phyloP scores from a whole-genome alignment of 2,113 vertebrate genomes.

The Corythornis madagascariensis region DNA sequence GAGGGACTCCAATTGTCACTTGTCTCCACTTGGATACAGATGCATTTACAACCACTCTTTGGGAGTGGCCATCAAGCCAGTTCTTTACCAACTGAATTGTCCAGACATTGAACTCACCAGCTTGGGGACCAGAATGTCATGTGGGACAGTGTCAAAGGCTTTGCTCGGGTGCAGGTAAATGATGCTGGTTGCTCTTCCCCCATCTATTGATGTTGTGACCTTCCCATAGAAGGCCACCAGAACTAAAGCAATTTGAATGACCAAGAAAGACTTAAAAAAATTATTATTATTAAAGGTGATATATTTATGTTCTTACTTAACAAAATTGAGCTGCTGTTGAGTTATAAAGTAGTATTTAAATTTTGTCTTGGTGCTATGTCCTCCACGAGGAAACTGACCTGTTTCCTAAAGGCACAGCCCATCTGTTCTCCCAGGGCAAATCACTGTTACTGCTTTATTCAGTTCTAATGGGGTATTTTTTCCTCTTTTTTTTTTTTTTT shows the following conservation, averaged over 20 bases:
- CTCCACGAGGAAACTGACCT: not conserved
- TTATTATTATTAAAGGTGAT: not conserved
- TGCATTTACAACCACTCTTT: no score
- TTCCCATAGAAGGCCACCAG: no score
- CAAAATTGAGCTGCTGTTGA: not conserved
- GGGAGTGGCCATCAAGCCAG: no score
- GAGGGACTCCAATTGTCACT: no score
- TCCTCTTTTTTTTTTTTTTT: not conserved
- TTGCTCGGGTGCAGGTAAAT: no score
- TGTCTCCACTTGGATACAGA: no score
- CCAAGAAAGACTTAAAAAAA: not conserved
- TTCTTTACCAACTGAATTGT: no score
- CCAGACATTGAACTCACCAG: no score
- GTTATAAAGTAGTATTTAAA: not conserved
- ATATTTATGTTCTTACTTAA: not conserved
- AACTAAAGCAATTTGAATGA: not conserved
- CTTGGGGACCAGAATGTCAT: no score
- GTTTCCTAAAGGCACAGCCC: not conserved
- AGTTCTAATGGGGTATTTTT: not conserved
- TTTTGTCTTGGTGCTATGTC: not conserved
- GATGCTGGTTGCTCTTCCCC: no score
- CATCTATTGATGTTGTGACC: no score
- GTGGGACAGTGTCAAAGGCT: no score
- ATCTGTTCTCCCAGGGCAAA: not conserved
- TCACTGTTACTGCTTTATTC: not conserved